A percentile compares a stretch with the other conserved stretches of the same genome.
These are phyloP conservation scores for Hedya salicella DNA, from an alignment of 2,888 invertebrate genomes.

Conservation along the genomic window DNA sequence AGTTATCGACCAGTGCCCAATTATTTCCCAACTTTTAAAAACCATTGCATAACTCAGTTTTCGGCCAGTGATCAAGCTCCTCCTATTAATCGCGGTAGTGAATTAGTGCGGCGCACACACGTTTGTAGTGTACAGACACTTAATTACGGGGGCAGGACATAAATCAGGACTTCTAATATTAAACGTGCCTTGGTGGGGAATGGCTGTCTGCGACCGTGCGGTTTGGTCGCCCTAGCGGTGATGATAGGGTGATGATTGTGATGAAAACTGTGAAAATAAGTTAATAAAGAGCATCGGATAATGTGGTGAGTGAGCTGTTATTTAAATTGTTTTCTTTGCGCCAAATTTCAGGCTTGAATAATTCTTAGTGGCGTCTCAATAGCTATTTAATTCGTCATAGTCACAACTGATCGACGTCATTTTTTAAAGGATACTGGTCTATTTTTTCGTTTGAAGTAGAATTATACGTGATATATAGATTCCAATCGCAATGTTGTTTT, in stretches of 20 bases:
- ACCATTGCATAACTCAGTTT: conserved; percentile 32
- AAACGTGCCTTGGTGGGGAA: conserved; percentile 83
- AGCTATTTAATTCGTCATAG: not conserved
- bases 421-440: no score
- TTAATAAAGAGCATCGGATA: not conserved
- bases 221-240: conserved; percentile 58
- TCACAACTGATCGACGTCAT: not conserved
- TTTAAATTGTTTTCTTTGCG: not conserved
- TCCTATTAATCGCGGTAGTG: conserved; percentile 79
- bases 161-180: conserved; percentile 86
- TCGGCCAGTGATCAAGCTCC: conserved; percentile 45
- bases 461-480: no score
- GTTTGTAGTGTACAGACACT: conserved; percentile 82
- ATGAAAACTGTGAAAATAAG: conserved; percentile 46
- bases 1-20: not conserved
- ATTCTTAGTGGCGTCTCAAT: not conserved
- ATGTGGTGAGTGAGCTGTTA: not conserved
- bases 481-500: no score
- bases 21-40: conserved; percentile 11
- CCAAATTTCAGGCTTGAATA: not conserved
- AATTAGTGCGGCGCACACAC: conserved; percentile 80
- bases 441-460: no score
- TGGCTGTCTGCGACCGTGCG: conserved; percentile 71
- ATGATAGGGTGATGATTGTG: conserved; percentile 54
- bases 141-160: conserved; percentile 82